These are phyloP conservation scores for Paramisgurnus dabryanus DNA, from an alignment of 2,113 vertebrate genomes.

Conservation along the genomic window DNA sequence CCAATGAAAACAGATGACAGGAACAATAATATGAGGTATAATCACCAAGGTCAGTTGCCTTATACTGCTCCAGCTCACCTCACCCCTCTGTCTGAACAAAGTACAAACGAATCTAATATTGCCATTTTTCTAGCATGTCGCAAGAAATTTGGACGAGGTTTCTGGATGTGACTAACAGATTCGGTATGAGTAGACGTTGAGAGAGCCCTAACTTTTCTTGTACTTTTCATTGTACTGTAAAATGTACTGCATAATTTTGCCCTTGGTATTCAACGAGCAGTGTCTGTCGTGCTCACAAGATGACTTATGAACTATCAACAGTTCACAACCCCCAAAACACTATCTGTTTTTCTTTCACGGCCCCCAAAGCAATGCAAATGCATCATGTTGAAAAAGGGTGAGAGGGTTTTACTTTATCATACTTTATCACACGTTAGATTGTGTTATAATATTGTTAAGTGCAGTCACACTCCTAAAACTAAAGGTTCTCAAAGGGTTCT, in stretches of 20 bases:
- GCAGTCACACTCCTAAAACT: not conserved
- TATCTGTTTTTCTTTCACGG: constrained; percentile 90
- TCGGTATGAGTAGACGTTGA: constrained; percentile 85
- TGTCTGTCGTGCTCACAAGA: constrained; percentile 92
- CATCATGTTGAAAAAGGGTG: constrained; percentile 36
- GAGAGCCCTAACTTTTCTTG: constrained; percentile 83
- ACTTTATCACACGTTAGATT: constrained; percentile 14
- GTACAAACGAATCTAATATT: constrained; percentile 91
- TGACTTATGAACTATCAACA: constrained; percentile 99
- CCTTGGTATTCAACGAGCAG: constrained; percentile 87
- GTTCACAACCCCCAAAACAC: constrained; percentile 95
- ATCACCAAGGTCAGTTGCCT: constrained; percentile 71
- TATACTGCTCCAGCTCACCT: constrained; percentile 69
- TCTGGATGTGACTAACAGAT: constrained; percentile 86
- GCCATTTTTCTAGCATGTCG: constrained; percentile 88
- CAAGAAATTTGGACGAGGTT: constrained; percentile 87
- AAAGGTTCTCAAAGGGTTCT: too few relatives aligned
- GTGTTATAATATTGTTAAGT: not conserved
- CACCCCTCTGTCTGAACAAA: constrained; percentile 78
- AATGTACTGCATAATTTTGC: constrained; percentile 89
- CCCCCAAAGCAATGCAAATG: constrained; percentile 72
- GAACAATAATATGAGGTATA: constrained; percentile 81
- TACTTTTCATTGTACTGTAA: too few relatives aligned
- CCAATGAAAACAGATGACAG: constrained; percentile 93
- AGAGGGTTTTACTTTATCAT: constrained; percentile 58